Percentiles rank a stretch among this genome's conserved stretches.
phyloP scores from a whole-genome alignment of 1,140 invertebrate species.

The Pseudachorutes palmiensis region DNA sequence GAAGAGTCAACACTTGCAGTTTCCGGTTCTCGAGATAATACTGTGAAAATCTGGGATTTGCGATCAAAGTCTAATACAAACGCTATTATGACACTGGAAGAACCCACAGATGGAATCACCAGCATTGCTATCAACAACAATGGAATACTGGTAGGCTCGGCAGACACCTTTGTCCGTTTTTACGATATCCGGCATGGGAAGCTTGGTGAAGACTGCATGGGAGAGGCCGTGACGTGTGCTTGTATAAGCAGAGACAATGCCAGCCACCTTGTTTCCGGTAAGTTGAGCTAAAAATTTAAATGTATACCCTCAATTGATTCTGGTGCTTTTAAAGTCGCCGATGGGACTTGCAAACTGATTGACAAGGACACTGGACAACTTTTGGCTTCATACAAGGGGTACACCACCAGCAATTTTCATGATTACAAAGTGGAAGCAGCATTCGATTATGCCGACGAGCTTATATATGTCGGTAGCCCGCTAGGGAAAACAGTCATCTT shows the following conservation, averaged over 20 bases:
- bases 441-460: constrained; percentile 32
- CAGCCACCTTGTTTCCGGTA: constrained; percentile 76
- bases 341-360: constrained; percentile 70
- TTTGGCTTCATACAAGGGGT: constrained; percentile 52
- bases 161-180: constrained; percentile 76
- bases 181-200: constrained; percentile 85
- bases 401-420: constrained; percentile 28
- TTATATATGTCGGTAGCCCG: constrained; percentile 24
- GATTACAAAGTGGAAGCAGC: constrained; percentile 32
- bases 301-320: no score
- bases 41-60: constrained; percentile 82
- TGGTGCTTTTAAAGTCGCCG: constrained; percentile 71
- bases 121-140: constrained; percentile 73
- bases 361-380: constrained; percentile 82
- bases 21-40: constrained; percentile 86
- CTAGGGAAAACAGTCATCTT: constrained; percentile 28
- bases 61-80: constrained; percentile 50
- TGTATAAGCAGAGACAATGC: constrained; percentile 74
- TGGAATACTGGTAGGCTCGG: constrained; percentile 81
- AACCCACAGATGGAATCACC: constrained; percentile 89
- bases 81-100: constrained; percentile 58
- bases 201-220: constrained; percentile 74
- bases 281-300: no score
- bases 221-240: constrained; percentile 64
- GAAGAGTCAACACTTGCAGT: constrained; percentile 84